Conservation (phyloP, 2,888 invertebrate genomes). For the Plutella xylostella region DNA sequence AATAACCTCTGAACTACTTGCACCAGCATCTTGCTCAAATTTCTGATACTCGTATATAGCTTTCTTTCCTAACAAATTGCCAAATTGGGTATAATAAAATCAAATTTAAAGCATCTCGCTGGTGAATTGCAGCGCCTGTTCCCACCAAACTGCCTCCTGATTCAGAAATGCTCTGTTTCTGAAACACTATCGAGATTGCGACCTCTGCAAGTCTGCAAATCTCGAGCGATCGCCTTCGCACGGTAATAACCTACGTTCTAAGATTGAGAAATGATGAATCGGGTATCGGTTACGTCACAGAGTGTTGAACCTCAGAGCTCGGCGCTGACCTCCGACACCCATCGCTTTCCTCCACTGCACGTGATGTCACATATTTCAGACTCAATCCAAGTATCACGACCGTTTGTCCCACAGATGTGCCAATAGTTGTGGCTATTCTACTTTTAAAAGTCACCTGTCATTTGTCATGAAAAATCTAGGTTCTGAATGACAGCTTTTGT, state of each 20-base stretch:
- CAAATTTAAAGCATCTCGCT: not conserved
- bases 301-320: conserved; percentile 31
- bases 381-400: conserved; percentile 24
- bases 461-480: not conserved
- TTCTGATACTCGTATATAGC: not conserved
- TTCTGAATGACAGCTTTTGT: no score
- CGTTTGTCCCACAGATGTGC: not conserved
- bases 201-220: no score
- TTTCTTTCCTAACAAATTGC: not conserved
- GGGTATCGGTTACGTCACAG: conserved; percentile 37
- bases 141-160: not conserved
- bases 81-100: not conserved
- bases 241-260: no score
- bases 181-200: no score
- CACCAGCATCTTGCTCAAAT: not conserved
- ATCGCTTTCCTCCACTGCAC: conserved; percentile 36
- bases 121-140: not conserved
- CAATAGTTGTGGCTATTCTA: not conserved
- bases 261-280: not conserved
- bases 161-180: no score
- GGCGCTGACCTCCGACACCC: conserved; percentile 43
- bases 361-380: conserved; percentile 32
- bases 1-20: no score
- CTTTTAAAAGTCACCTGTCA: conserved; percentile 1
- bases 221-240: no score